phyloP scores from a whole-genome alignment of 2,888 invertebrate genomes.

The Scrobipalpa atriplicella region DNA sequence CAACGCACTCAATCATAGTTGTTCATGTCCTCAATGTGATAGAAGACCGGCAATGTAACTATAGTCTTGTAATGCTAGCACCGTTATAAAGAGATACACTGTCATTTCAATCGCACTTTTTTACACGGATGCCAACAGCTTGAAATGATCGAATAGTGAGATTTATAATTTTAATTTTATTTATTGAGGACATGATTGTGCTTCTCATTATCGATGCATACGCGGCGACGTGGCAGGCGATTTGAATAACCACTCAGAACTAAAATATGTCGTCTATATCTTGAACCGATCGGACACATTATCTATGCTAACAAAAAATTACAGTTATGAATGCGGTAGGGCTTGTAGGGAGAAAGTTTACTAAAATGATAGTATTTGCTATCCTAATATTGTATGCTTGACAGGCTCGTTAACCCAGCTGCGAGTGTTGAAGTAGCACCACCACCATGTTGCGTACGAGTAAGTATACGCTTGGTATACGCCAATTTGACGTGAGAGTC shows the following conservation, averaged over 20 bases:
- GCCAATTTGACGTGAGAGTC: conserved; percentile 46
- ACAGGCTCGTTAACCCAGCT: conserved; percentile 66
- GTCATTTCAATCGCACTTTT: conserved; percentile 38
- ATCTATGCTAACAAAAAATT: conserved; percentile 21
- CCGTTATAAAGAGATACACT: conserved; percentile 39
- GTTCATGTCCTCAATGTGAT: conserved; percentile 32
- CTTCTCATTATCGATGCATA: conserved; percentile 15
- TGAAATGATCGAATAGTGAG: conserved; percentile 2
- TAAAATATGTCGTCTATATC: background rate
- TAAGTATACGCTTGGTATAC: conserved; percentile 48
- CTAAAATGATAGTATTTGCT: conserved; percentile 48
- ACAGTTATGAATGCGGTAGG: conserved; percentile 40
- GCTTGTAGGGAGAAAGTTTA: conserved; percentile 38
- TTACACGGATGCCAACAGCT: background rate
- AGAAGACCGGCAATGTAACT: conserved; percentile 7
- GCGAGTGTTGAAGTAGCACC: background rate
- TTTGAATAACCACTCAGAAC: conserved; percentile 9
- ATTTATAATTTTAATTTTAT: conserved; percentile 22
- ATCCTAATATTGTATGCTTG: conserved; percentile 46
- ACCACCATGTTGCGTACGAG: conserved; percentile 31
- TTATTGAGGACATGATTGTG: conserved; percentile 21
- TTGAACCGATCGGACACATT: conserved; percentile 14
- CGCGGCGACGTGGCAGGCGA: background rate
- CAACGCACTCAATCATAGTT: conserved; percentile 27
- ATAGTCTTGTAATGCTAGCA: conserved; percentile 35